Evolutionary conservation across 1,140 invertebrate species (phyloP).

Genomic region (Amyelois transitella): DNA sequence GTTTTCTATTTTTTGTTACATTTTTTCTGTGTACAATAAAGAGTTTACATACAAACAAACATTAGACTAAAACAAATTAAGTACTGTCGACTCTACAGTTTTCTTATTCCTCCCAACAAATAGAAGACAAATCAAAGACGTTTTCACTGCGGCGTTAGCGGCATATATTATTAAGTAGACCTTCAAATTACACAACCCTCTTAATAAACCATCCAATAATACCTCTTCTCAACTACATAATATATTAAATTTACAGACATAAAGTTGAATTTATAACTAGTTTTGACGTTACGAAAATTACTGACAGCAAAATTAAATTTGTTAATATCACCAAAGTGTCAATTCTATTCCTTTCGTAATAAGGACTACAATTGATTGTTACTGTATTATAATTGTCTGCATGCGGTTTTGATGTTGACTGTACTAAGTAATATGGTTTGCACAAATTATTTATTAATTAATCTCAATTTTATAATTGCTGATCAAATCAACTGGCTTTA

Average conservation of each 20-base stretch:
- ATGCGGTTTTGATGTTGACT: not conserved
- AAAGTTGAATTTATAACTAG: not conserved
- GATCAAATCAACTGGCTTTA: too few relatives aligned
- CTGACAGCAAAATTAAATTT: not conserved
- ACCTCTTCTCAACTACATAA: not conserved
- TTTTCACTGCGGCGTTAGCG: conserved; percentile 29
- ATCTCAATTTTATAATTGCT: too few relatives aligned
- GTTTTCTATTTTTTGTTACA: too few relatives aligned
- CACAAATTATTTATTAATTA: too few relatives aligned
- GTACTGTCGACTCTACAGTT: conserved; percentile 15
- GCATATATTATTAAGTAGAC: conserved; percentile 42
- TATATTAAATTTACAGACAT: not conserved
- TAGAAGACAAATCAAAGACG: conserved; percentile 40
- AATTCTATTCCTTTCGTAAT: not conserved
- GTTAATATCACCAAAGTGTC: not conserved
- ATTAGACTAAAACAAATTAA: conserved; percentile 7
- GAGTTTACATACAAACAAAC: not conserved
- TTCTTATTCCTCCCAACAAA: conserved; percentile 15
- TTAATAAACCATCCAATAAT: not conserved
- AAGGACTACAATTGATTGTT: not conserved
- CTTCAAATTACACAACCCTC: conserved; percentile 18
- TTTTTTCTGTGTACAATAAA: too few relatives aligned
- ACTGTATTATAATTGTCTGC: not conserved
- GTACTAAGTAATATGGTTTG: too few relatives aligned
- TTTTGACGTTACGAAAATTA: not conserved